Percentiles rank a stretch among this genome's conserved stretches.
Conservation (phyloP, 2,888 invertebrate genomes). For the Cepaea hortensis region DNA sequence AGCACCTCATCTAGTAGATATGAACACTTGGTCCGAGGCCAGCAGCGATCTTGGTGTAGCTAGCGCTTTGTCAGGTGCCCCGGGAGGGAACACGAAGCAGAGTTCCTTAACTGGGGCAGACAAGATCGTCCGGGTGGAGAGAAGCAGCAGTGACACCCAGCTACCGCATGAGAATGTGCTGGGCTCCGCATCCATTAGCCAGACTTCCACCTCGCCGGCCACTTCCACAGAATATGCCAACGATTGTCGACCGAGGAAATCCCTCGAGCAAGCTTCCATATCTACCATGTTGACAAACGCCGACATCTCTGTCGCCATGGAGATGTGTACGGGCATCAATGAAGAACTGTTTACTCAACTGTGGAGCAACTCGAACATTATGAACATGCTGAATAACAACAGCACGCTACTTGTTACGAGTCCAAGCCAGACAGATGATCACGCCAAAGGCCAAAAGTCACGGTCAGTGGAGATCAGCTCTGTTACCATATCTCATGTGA, state of each 20-base stretch:
- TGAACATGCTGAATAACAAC: no score
- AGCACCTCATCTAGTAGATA: background rate
- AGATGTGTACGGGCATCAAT: conserved; percentile 5
- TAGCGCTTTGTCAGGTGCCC: background rate
- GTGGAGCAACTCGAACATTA: background rate
- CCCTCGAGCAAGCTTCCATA: background rate
- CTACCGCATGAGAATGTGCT: background rate
- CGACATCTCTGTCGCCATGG: background rate
- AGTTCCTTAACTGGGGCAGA: background rate
- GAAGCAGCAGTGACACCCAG: background rate
- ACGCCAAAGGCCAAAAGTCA: background rate
- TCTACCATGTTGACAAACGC: background rate
- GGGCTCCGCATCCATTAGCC: background rate
- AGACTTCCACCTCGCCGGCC: background rate
- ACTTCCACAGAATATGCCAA: background rate
- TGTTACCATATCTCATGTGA: background rate
- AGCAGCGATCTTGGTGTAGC: background rate
- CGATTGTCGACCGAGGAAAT: conserved; percentile 3
- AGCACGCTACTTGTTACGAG: no score
- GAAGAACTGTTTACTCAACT: background rate
- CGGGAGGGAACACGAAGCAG: background rate
- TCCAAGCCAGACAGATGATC: background rate
- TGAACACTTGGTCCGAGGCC: background rate
- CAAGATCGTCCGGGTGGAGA: background rate
- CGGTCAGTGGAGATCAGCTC: background rate